These are phyloP conservation scores for Drosophila pallidifrons DNA, from an alignment of 1,140 invertebrate species.

Conservation along the genomic window DNA sequence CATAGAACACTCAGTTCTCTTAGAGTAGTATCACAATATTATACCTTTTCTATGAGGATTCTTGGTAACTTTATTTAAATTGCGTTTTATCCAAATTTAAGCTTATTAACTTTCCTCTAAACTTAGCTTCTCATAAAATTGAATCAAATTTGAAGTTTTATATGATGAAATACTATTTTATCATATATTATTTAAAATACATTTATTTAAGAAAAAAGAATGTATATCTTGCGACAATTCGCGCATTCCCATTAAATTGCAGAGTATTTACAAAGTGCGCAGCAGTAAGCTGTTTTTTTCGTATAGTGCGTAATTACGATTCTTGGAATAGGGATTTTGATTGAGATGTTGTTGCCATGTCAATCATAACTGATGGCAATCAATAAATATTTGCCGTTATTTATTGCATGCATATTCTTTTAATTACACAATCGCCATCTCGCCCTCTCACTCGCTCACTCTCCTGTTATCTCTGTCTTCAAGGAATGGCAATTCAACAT, in stretches of 20 bases:
- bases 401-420: conserved; percentile 13
- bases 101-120: no score
- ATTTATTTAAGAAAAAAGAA: no score
- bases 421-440: conserved; percentile 18
- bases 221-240: no score
- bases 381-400: conserved; percentile 23
- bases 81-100: no score
- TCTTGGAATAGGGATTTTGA: background rate
- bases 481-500: conserved; percentile 25
- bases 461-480: background rate
- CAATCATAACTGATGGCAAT: conserved; percentile 21
- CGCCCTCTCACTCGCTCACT: background rate
- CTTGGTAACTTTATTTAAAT: no score
- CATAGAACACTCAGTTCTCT: no score
- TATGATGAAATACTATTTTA: no score
- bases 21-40: no score
- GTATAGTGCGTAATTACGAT: background rate
- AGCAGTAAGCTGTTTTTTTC: background rate
- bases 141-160: no score
- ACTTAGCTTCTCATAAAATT: no score
- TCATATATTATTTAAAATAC: no score
- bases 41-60: no score
- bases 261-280: background rate
- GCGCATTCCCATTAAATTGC: background rate
- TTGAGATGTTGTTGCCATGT: conserved; percentile 16